phyloP scores from a whole-genome alignment of 2,797 vertebrate species.

The Coreius guichenoti region DNA sequence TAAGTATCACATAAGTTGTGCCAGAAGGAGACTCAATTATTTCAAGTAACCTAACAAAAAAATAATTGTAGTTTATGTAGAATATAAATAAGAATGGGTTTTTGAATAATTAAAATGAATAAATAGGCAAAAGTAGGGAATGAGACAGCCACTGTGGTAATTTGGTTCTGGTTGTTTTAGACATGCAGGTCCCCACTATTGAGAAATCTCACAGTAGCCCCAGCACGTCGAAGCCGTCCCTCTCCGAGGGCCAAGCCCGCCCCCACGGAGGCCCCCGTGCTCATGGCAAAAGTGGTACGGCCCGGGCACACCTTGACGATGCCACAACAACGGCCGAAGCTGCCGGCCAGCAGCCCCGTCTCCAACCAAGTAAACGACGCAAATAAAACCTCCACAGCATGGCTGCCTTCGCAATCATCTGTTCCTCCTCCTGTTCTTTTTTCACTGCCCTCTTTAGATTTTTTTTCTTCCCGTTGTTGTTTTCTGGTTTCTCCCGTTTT shows the following conservation, averaged over 20 bases:
- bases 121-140: constrained; percentile 56
- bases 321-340: constrained; percentile 91
- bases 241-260: constrained; percentile 93
- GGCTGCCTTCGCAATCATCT: constrained; percentile 95
- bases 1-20: constrained; percentile 23
- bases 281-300: constrained; percentile 92
- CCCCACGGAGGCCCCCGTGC: constrained; percentile 90
- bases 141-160: constrained; percentile 68
- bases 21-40: constrained; percentile 39
- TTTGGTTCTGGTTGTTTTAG: constrained; percentile 88
- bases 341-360: constrained; percentile 84
- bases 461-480: constrained; percentile 39
- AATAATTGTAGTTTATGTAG: neutral
- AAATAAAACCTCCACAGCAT: constrained; percentile 98
- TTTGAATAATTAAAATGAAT: constrained; percentile 12
- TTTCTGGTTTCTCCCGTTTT: constrained; percentile 62
- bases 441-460: constrained; percentile 48
- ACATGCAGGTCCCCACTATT: constrained; percentile 94
- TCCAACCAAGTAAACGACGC: constrained; percentile 99
- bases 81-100: constrained; percentile 9
- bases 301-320: constrained; percentile 91
- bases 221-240: constrained; percentile 93
- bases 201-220: constrained; percentile 99
- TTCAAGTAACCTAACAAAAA: constrained; percentile 26
- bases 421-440: constrained; percentile 79